Evolutionary conservation across 2,888 invertebrate genomes (phyloP).

Genomic region (Hirtodrosophila histrioides): DNA sequence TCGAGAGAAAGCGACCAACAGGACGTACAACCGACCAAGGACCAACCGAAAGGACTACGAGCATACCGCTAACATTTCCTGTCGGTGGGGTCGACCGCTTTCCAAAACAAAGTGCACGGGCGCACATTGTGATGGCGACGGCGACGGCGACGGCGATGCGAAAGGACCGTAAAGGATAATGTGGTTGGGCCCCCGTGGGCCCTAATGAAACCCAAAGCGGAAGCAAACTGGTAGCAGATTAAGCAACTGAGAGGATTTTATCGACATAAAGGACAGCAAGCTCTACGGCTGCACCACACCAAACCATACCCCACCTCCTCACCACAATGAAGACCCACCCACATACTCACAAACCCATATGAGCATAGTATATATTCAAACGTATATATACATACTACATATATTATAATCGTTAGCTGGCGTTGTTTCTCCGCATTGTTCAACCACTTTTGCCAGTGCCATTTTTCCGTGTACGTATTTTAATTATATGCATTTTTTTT

Average conservation of each 20-base stretch:
- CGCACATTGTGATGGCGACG: constrained; percentile 5
- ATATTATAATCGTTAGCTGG: constrained; percentile 10
- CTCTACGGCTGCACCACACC: constrained; percentile 22
- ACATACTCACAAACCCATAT: no score
- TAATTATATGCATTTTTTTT: constrained; percentile 73
- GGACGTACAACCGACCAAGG: constrained; percentile 16
- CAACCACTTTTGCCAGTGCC: constrained; percentile 8
- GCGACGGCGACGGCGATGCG: constrained; percentile 3
- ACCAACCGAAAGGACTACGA: constrained; percentile 24
- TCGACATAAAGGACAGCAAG: constrained; percentile 60
- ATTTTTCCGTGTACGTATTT: constrained; percentile 42
- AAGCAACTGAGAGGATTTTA: constrained; percentile 75
- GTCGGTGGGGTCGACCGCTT: constrained; percentile 22
- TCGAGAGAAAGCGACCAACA: constrained; percentile 29
- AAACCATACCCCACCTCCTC: background rate
- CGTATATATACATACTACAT: constrained; percentile 1
- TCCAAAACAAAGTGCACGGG: constrained; percentile 46
- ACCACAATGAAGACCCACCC: no score
- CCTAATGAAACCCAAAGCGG: constrained; percentile 75
- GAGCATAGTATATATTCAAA: no score
- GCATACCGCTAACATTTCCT: constrained; percentile 52
- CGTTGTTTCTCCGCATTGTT: constrained; percentile 10
- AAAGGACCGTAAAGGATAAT: constrained; percentile 52
- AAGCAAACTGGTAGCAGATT: constrained; percentile 74
- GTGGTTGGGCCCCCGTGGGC: constrained; percentile 52